Evolutionary conservation across 2,113 vertebrate species (phyloP), one percentile per base, ranked within the genome.

Genomic region (Lutjanus erythropterus): DNA sequence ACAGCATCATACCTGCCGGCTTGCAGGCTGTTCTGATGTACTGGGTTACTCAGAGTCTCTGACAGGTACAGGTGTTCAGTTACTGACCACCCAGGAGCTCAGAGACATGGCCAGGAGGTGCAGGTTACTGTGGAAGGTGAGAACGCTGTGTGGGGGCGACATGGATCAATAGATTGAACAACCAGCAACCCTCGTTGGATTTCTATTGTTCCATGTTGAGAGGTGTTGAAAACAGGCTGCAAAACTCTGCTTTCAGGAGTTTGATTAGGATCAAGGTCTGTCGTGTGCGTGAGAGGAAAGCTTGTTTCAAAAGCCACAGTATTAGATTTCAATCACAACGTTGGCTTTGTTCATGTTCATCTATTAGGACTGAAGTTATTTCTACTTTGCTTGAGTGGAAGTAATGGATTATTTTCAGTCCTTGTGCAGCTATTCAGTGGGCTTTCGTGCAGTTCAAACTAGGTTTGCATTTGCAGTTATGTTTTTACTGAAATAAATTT

Each of bases 91-190:
- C 84, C 88, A 52, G 88, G 83, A 33, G 75, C 50, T 69, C 79
- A 42, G 69, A 74, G 75, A 79, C 80, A 75, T 12, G 61, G 82
- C 65, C 73, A 55, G 55, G 75, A 71, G 90, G 86, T 92, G 76
- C 85, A 85, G 84, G 79, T 93, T 91, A 88, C 90, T 77, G 71
- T 92, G 84, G 88, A 93, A 92, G 87, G 89, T 73, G 89, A 93
- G 90, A 88, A 85, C 68, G 8, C 71, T 35, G 65, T 52, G 78
- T 77, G 87, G 72, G 90, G 86, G 59, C 23, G 10, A 88, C 87
- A 72, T 52, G 70, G 49, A 78, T 71, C 80, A 84, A 84, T 82
- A 84, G 73, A 79, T 42, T 84, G 73, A 84, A 80, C 83, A 85
- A 83, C 65, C 55, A 52, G 65, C 46, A 71, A 71, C 58, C 41